Evolutionary conservation across 2,797 vertebrate species (phyloP), one percentile per base, ranked within the genome.

Genomic region (Chaenodraco wilsoni): DNA sequence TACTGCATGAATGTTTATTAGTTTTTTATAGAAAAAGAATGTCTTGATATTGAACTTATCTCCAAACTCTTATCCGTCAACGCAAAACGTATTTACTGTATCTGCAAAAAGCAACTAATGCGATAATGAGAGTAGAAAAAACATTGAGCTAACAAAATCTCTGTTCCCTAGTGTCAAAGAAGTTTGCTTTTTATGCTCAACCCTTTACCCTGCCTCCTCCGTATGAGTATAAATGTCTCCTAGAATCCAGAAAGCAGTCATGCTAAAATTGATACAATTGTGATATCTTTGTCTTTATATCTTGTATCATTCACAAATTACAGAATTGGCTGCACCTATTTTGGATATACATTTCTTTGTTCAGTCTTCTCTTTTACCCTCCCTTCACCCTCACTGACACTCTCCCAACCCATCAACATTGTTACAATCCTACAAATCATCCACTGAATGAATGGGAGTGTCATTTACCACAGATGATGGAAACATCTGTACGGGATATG

Each of bases 401-500:
- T 37, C 23, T 54, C 21, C 3, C 23, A 31, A 49, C n/a, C 41
- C 55, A 72, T 69, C 48, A 63, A 52, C 52, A 45, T 54, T 58
- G n/a, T 69, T 75, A 44, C 33, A 69, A 27, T 72, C 63, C 76
- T 43, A 66, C 41, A 70, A 62, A 61, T 51, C 17, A 72, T 54
- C 37, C 27, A 58, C n/a, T 78, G 60, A 65, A 64, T 68, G 76
- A 51, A 71, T 45, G 60, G 9, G 56, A 69, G 60, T 71, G 19
- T 70, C 37, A 79, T 75, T 86, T 73, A 58, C 9, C 45, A 52
- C 49, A 64, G 54, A 67, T 65, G 66, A 82, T 65, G 49, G 50
- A 72, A 77, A 83, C 76, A 87, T 83, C 75, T 76, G 78, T 74
- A 69, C 21, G 61, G 54, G 67, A 70, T 74, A 59, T 0, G 41